Base-by-base conservation (phyloP, 2,797 vertebrate genomes). In the Epinephelus coioides region DNA sequence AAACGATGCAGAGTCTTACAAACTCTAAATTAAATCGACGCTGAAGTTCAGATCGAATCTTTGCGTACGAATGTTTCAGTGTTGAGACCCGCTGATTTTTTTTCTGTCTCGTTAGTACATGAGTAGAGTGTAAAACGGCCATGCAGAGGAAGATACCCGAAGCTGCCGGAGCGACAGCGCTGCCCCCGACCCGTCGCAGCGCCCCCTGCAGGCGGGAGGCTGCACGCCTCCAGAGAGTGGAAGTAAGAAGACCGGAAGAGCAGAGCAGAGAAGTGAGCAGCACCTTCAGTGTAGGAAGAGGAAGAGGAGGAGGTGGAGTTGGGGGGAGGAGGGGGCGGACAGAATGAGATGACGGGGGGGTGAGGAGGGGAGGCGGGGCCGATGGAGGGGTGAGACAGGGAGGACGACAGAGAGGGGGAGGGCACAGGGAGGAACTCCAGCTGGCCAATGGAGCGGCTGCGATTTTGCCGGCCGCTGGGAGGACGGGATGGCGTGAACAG, bases 391-490 rank as follows among this genome's bases (percentile, higher is more conserved):
- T 94, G 34, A 56, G 95, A 88, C 56, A 95, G 82, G 69, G 95
- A 96, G 61, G 93, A 93, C 40, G 87, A 92, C 55, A 94, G 91
- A 83, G 86, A 23, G 27, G 73, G 43, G 81, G 78, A 30, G 44
- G 92, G 94, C 53, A 89, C 82, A 12, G 89, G 93, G 53, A 79
- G 88, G 83, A 94, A 93, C 73, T 95, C 94, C 76, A 94, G 93
- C 55, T 96, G 96, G 93, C 96, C 96, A 13, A 96, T 95, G 77
- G 93, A 96, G 86, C 94, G 94, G 91, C 96, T 97, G 92, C 95
- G 96, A 89, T 94, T 94, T 92, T 96, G 96, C 19, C 96, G 94
- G 8, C 92, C 93, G 71, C 94, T 89, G 5, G 75, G 86, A 38
- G 84, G 90, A 27, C 73, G 78, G 25, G 74, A 60, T 0, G 87